Evolutionary conservation across 2,888 invertebrate species (phyloP), one percentile per base, ranked within the genome.

Genomic region (Pristionchus entomophagus): DNA sequence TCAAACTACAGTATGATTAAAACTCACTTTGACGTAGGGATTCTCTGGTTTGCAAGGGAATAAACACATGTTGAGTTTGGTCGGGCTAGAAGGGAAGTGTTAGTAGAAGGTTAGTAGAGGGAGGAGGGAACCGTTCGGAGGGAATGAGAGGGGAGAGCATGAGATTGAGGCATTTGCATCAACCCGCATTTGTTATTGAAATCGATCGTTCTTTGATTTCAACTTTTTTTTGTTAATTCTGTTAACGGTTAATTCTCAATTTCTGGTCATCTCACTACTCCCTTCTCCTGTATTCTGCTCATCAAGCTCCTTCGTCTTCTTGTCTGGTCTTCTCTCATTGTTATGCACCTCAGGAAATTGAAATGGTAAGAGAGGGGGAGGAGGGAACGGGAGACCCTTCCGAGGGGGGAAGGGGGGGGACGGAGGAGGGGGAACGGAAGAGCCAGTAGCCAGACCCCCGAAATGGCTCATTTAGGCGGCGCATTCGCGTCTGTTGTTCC

Each of bases 391-490:
- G 22, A 56, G 45, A 45, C 45, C 45, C 45, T 45, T 45, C 45
- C 45, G n/a, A n/a, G 65, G 41, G 69, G 69, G 29, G 26, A 29
- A 41, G 41, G 69, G 32, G 32, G 26, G 26, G 5, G 65, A 17
- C 35, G 10, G 35, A 35, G 35, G 65, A 35, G 35, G 65, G 35
- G 19, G 65, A 35, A 17, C 12, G 8, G 5, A 2, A 59, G 56
- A n/a, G 56, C 26, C n/a, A 41, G 29, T 17, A 29, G n/a, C n/a
- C 41, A 45, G 45, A 38, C 69, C 35, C 41, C 35, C 69, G 41
- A 73, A 73, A 73, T 73, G 38, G 69, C 69, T 73, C 69, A 41
- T 73, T 73, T 73, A 41, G 41, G 69, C 38, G 69, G 41, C 6
- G 17, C n/a, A 38, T 41, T 41, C 22, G 69, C n/a, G 19, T 73